Base-by-base conservation (phyloP, 2,888 invertebrate species). In the Fragum fragum region DNA sequence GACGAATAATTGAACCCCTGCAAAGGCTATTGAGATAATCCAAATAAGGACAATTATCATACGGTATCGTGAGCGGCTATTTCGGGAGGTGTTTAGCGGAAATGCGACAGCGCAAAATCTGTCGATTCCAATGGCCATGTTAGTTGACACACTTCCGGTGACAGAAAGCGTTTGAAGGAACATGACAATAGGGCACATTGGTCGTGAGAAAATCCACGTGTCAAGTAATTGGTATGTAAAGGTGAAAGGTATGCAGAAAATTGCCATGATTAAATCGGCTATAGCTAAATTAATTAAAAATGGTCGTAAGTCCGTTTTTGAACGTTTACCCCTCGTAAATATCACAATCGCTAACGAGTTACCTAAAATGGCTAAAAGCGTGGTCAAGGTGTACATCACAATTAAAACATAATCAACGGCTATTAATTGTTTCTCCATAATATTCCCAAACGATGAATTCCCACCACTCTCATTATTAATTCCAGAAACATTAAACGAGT, bases 221-320 rank as follows among this genome's bases (percentile, higher is more conserved):
- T 82, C 81, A 23, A 95, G 87, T 89, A 95, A 92, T 66, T 94
- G 94, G 76, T 86, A 86, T 11, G 95, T 95, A 89, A 95, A 98
- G 1, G 98, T 97, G 92, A 98, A 98, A 1, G 98, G 98, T 80
- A 98, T 97, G 95, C 98, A 98, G 91, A 98, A 97, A 36, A 98
- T 93, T 0, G 98, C 97, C 97, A 98, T 98, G 77, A 98, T 95
- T 83, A 98, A 97, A 94, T 98, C 98, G 42, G 98, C 98, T 61
- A 98, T 95, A 0, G 98, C 98, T 87, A 98, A 95, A 91, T 95
- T 95, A 93, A 97, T 97, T 93, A 98, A 97, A 94, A 98, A 98
- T 9, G 90, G 88, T 76, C 94, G 87, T 36, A 94, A 89, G 83
- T 94, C 94, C 14, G 93, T 93, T 66, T 93, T 88, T 0, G 93